Percentiles rank a stretch among this genome's conserved stretches.
Conservation (phyloP, 2,888 invertebrate species). For the Catonia carolina region DNA sequence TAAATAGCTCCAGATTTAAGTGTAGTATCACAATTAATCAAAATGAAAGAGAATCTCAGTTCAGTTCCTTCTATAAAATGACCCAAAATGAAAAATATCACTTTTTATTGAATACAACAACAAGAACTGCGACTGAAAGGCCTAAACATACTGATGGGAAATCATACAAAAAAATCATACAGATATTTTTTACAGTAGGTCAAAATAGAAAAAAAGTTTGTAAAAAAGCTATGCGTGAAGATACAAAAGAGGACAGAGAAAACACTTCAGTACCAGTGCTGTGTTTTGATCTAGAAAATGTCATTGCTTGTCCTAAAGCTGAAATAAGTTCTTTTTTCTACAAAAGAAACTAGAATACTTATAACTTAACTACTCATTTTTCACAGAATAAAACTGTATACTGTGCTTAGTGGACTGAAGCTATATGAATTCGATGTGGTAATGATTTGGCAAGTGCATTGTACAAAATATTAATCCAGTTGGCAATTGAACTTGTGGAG, state of each 20-base stretch:
- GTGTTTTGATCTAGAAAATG: conserved; percentile 9
- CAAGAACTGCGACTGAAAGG: too few relatives aligned
- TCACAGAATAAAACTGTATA: conserved; percentile 17
- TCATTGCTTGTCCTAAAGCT: conserved; percentile 9
- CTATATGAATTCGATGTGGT: not conserved
- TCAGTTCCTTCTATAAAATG: too few relatives aligned
- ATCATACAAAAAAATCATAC: too few relatives aligned
- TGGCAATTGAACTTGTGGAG: not conserved
- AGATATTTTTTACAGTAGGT: too few relatives aligned
- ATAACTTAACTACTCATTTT: conserved; percentile 17
- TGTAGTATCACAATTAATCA: too few relatives aligned
- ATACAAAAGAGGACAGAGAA: not conserved
- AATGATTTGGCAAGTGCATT: conserved; percentile 20
- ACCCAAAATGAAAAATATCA: too few relatives aligned
- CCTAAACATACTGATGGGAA: too few relatives aligned
- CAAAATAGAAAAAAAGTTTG: too few relatives aligned
- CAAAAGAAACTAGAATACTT: conserved; percentile 13
- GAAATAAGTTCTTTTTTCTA: conserved; percentile 13
- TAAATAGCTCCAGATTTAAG: too few relatives aligned
- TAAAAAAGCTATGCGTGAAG: conserved; percentile 4
- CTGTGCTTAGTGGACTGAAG: conserved; percentile 18
- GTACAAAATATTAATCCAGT: conserved; percentile 4
- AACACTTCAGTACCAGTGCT: not conserved
- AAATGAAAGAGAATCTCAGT: too few relatives aligned
- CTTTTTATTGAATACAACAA: too few relatives aligned